Conservation (phyloP, 2,888 invertebrate genomes). For the Pachliopta kotzebuea region DNA sequence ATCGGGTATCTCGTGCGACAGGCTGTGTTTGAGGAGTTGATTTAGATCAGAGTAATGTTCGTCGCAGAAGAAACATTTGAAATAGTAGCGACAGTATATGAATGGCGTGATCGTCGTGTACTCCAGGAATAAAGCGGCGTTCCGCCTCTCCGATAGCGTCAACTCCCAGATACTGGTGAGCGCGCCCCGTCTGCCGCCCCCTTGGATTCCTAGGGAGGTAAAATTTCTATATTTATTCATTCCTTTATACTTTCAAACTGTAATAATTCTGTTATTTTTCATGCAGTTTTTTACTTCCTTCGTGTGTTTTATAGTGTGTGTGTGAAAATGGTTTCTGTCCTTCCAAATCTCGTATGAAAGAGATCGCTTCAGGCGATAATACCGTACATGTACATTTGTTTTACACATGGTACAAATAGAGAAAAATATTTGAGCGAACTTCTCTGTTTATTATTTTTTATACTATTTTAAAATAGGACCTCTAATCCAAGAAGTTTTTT, state of each 20-base stretch:
- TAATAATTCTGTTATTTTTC: too few relatives aligned
- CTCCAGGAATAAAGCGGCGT: slow-evolving; percentile 55
- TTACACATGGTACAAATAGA: too few relatives aligned
- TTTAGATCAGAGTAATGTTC: slow-evolving; percentile 55
- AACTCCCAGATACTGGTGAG: slow-evolving; percentile 64
- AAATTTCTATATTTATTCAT: slow-evolving; percentile 16
- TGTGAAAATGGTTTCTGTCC: too few relatives aligned
- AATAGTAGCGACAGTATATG: slow-evolving; percentile 60
- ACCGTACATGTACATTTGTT: too few relatives aligned
- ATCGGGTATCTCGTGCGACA: slow-evolving; percentile 49
- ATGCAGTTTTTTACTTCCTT: too few relatives aligned
- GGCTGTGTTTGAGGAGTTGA: slow-evolving; percentile 48
- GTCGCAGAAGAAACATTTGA: slow-evolving; percentile 62
- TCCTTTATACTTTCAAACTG: background rate
- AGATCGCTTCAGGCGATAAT: too few relatives aligned
- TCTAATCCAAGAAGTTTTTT: too few relatives aligned
- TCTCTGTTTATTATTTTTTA: too few relatives aligned
- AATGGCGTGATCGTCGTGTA: slow-evolving; percentile 56
- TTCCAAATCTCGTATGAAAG: too few relatives aligned
- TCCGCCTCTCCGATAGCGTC: slow-evolving; percentile 59
- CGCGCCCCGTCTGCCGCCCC: slow-evolving; percentile 45
- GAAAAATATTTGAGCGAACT: too few relatives aligned
- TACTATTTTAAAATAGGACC: too few relatives aligned
- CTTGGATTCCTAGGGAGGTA: slow-evolving; percentile 30
- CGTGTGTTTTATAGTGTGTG: too few relatives aligned